These are phyloP conservation scores for Thalpophila matura DNA, from an alignment of 2,888 invertebrate species.

Conservation along the genomic window DNA sequence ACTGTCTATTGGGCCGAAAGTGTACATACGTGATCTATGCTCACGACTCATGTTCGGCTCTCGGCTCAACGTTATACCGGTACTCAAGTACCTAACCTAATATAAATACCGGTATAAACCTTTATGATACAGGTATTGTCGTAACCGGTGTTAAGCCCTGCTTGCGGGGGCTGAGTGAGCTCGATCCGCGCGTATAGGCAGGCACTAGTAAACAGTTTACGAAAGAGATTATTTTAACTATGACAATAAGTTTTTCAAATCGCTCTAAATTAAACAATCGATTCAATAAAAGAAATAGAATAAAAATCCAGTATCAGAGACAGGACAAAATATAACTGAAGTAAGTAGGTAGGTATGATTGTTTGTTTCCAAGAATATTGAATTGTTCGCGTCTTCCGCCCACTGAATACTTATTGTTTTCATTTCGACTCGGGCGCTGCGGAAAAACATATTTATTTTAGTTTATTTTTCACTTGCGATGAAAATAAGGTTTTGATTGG, in stretches of 20 bases:
- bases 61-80: too few species aligned
- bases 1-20: too few species aligned
- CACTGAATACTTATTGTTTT: constrained; percentile 37
- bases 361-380: constrained; percentile 37
- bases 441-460: constrained; percentile 51
- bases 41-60: too few species aligned
- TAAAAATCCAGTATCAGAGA: background rate
- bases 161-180: too few species aligned
- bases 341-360: background rate
- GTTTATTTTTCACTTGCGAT: constrained; percentile 33
- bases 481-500: constrained; percentile 8
- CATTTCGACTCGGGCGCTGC: constrained; percentile 12
- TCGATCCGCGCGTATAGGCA: too few species aligned
- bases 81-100: too few species aligned
- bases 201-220: too few species aligned
- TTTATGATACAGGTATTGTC: too few species aligned
- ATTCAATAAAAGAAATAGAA: background rate
- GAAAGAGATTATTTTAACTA: background rate
- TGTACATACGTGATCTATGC: too few species aligned
- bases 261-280: constrained; percentile 9
- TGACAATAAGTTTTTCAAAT: constrained; percentile 1
- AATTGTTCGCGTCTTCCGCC: constrained; percentile 25
- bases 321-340: constrained; percentile 14
- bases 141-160: too few species aligned
- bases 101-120: too few species aligned